These are phyloP conservation scores for Gymnothorax reevesii DNA, from an alignment of 2,797 vertebrate genomes.

Conservation along the genomic window DNA sequence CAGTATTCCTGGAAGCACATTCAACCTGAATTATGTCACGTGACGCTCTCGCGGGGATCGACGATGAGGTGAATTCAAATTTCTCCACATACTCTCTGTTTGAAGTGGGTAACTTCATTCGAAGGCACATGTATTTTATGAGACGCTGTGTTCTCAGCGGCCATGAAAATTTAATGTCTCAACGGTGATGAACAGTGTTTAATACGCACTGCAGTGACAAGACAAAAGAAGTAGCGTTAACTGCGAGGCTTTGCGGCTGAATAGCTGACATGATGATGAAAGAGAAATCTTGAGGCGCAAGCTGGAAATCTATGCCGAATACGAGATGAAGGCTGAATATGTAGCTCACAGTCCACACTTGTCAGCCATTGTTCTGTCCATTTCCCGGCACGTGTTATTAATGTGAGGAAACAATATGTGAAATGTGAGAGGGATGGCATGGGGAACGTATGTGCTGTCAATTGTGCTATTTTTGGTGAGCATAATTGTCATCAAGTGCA, in stretches of 20 bases:
- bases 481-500: not conserved
- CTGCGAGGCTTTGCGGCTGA: not conserved
- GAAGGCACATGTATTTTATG: not conserved
- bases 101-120: not conserved
- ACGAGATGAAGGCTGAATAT: not conserved
- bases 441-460: not conserved
- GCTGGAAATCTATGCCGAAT: not conserved
- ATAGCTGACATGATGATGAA: not conserved
- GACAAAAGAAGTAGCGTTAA: not conserved
- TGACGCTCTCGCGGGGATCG: not conserved
- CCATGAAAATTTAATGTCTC: conserved; percentile 13
- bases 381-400: not conserved
- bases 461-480: not conserved
- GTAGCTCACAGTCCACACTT: not conserved
- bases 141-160: not conserved
- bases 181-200: not conserved
- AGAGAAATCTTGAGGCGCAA: not conserved
- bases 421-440: not conserved
- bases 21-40: not conserved
- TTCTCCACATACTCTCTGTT: not conserved
- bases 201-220: not conserved
- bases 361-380: not conserved
- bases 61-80: not conserved
- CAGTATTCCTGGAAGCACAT: not conserved
- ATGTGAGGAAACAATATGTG: not conserved